Evolutionary conservation across 2,797 vertebrate species (phyloP).

Genomic region (Argya squamiceps): DNA sequence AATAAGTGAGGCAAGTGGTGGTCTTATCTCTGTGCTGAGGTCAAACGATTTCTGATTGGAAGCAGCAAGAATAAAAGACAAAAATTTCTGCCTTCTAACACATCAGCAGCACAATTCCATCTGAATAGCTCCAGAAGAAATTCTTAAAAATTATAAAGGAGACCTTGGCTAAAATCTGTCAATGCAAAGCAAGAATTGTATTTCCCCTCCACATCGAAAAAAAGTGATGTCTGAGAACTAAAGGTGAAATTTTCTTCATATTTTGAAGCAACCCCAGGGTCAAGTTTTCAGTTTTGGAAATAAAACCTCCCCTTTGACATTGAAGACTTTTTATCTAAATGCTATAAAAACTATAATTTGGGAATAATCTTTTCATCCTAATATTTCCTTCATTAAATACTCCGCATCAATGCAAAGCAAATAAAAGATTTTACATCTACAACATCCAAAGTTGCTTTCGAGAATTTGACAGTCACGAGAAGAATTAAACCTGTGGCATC

Average conservation of each 20-base stretch:
- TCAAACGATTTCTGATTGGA: background rate
- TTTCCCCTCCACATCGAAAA: background rate
- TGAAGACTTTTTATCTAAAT: background rate
- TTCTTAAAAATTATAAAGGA: background rate
- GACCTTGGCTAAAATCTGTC: background rate
- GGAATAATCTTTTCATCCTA: background rate
- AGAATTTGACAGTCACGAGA: background rate
- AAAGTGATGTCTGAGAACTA: background rate
- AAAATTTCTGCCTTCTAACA: background rate
- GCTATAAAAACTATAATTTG: background rate
- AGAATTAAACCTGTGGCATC: background rate
- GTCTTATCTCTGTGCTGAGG: background rate
- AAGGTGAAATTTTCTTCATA: background rate
- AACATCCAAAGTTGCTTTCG: background rate
- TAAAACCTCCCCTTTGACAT: background rate
- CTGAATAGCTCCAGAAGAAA: background rate
- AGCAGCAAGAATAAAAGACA: background rate
- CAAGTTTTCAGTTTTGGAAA: background rate
- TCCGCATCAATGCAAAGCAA: background rate
- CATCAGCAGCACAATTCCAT: background rate
- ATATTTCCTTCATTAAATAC: background rate
- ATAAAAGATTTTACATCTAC: background rate
- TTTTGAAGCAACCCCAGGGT: background rate
- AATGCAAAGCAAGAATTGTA: background rate
- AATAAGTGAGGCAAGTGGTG: background rate